Conservation (phyloP, 2,888 invertebrate genomes). For the Nephrotoma appendiculata region DNA sequence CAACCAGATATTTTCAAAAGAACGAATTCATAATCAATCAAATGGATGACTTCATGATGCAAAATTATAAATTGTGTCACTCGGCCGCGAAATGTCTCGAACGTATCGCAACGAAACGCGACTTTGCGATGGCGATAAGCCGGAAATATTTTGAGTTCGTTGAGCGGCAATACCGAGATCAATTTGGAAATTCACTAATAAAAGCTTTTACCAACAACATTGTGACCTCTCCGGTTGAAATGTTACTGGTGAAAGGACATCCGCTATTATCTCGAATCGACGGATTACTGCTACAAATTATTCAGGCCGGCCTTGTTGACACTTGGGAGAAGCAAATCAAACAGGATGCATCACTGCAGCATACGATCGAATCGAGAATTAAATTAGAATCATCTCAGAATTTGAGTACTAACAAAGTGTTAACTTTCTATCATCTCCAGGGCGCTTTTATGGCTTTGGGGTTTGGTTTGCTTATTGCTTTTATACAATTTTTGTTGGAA, state of each 20-base stretch:
- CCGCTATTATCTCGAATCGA: neutral
- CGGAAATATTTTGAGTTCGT: neutral
- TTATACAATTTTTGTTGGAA: neutral
- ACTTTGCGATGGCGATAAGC: neutral
- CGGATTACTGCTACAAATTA: neutral
- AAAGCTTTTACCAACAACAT: neutral
- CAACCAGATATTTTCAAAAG: neutral
- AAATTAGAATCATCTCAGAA: neutral
- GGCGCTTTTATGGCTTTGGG: slow-evolving; percentile 1
- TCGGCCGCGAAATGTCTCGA: neutral
- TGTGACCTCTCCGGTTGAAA: slow-evolving; percentile 1
- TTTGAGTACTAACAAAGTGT: neutral
- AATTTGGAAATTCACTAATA: neutral
- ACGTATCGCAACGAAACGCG: neutral
- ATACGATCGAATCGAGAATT: neutral
- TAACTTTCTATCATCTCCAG: neutral
- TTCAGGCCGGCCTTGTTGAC: neutral
- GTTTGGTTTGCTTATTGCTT: neutral
- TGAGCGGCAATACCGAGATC: neutral
- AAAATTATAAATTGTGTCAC: neutral
- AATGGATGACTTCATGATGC: neutral
- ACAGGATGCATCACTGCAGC: neutral
- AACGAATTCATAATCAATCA: neutral
- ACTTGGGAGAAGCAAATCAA: neutral
- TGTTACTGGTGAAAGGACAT: neutral